Conservation (phyloP, 2,797 vertebrate genomes). For the Epinephelus awoara region DNA sequence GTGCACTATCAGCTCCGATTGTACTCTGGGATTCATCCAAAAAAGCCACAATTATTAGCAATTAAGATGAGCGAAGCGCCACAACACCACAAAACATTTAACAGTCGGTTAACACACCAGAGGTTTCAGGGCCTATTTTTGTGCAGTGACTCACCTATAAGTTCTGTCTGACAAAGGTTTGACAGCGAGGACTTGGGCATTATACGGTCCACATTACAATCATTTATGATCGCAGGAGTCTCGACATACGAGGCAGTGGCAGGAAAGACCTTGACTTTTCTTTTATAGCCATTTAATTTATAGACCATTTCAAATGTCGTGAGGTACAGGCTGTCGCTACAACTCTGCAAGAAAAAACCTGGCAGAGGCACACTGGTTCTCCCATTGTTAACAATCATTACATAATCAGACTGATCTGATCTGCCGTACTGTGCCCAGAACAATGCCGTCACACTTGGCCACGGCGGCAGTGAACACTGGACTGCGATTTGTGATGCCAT, state of each 20-base stretch:
- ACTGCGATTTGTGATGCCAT: constrained; percentile 66
- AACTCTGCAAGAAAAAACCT: constrained; percentile 35
- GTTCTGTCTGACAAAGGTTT: constrained; percentile 44
- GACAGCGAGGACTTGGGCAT: constrained; percentile 38
- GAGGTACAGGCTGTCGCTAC: constrained; percentile 50
- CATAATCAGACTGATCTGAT: constrained; percentile 66
- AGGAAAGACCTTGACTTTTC: constrained; percentile 68
- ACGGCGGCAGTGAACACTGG: constrained; percentile 39
- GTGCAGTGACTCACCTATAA: constrained; percentile 18
- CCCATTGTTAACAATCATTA: constrained; percentile 70
- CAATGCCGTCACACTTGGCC: constrained; percentile 61
- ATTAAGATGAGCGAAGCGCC: constrained; percentile 24
- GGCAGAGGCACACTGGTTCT: constrained; percentile 37
- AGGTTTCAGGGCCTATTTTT: background rate
- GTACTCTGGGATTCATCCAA: constrained; percentile 28
- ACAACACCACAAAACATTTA: background rate
- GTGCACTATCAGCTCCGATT: constrained; percentile 30
- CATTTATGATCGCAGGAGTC: constrained; percentile 61
- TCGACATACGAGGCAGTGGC: constrained; percentile 36
- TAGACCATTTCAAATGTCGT: constrained; percentile 60
- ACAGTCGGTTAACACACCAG: background rate
- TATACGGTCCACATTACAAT: constrained; percentile 46
- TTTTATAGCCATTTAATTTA: constrained; percentile 74
- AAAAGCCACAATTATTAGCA: constrained; percentile 42
- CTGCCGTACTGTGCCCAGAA: constrained; percentile 50